phyloP scores from a whole-genome alignment of 1,140 invertebrate species.

The Mamestra configurata region DNA sequence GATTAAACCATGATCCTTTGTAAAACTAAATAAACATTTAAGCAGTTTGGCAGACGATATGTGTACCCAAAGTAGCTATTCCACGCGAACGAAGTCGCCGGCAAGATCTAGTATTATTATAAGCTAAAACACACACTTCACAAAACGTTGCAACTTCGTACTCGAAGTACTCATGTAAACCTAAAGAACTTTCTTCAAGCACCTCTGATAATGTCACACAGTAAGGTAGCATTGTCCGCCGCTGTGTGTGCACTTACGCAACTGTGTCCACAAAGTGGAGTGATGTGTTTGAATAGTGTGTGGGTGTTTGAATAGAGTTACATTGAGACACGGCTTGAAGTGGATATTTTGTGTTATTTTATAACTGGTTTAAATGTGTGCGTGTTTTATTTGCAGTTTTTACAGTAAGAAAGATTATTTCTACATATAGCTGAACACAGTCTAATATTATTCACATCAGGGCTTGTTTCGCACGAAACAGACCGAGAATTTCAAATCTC shows the following conservation, averaged over 20 bases:
- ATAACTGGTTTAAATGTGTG: background rate
- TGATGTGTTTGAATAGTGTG: background rate
- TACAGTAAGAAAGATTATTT: too few relatives aligned
- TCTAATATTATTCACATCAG: too few relatives aligned
- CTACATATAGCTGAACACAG: too few relatives aligned
- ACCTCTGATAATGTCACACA: background rate
- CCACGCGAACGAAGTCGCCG: too few relatives aligned
- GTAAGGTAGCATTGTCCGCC: background rate
- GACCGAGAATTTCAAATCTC: too few relatives aligned
- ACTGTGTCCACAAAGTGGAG: slow-evolving; percentile 13
- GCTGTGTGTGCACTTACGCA: background rate
- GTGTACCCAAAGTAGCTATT: too few relatives aligned
- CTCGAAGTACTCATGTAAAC: background rate
- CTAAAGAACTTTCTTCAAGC: background rate
- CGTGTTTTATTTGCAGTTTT: background rate
- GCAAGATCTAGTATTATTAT: too few relatives aligned
- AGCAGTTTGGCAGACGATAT: too few relatives aligned
- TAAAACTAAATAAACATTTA: too few relatives aligned
- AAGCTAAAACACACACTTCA: too few relatives aligned
- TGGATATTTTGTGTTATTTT: background rate
- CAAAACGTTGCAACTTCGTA: background rate
- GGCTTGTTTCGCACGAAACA: too few relatives aligned
- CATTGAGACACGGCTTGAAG: background rate
- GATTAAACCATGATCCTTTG: too few relatives aligned
- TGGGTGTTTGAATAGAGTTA: background rate